phyloP scores from a whole-genome alignment of 2,797 vertebrate genomes.

The Tragopan temminckii region DNA sequence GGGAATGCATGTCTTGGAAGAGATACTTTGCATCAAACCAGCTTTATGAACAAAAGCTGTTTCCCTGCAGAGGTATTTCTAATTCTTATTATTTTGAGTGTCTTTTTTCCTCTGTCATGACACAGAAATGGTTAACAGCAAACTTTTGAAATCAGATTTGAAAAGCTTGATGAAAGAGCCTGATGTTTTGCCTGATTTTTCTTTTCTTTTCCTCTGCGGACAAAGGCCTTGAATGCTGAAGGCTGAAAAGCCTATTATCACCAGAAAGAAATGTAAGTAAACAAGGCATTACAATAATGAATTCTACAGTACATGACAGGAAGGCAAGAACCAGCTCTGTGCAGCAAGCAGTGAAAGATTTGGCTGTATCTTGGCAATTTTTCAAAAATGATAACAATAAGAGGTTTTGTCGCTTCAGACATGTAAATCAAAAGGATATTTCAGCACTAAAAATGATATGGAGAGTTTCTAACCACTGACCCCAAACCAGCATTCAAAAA shows the following conservation, averaged over 20 bases:
- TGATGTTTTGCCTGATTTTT: slow-evolving; percentile 66
- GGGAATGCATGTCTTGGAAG: neutral
- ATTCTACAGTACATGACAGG: slow-evolving; percentile 44
- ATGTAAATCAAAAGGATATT: slow-evolving; percentile 71
- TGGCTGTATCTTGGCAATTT: slow-evolving; percentile 60
- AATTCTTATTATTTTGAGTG: neutral
- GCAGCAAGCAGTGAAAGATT: slow-evolving; percentile 61
- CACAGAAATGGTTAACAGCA: slow-evolving; percentile 62
- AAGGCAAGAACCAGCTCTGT: slow-evolving; percentile 60
- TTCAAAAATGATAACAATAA: slow-evolving; percentile 66
- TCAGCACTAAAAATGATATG: slow-evolving; percentile 52
- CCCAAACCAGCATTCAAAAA: slow-evolving; percentile 57
- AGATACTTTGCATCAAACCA: neutral
- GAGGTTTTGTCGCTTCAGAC: slow-evolving; percentile 60
- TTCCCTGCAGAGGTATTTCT: slow-evolving; percentile 7
- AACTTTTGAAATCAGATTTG: slow-evolving; percentile 59
- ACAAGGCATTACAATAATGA: slow-evolving; percentile 76
- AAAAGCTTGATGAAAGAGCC: slow-evolving; percentile 55
- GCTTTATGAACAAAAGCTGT: slow-evolving; percentile 8
- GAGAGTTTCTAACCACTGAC: slow-evolving; percentile 51
- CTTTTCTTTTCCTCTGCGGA: slow-evolving; percentile 50
- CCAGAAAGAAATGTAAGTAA: slow-evolving; percentile 74
- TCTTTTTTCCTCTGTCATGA: neutral
- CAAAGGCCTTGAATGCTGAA: slow-evolving; percentile 70
- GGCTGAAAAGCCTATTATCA: slow-evolving; percentile 69